Evolutionary conservation across 2,113 vertebrate genomes (phyloP), one percentile per base, ranked within the genome.

Genomic region (Gasterosteus aculeatus): DNA sequence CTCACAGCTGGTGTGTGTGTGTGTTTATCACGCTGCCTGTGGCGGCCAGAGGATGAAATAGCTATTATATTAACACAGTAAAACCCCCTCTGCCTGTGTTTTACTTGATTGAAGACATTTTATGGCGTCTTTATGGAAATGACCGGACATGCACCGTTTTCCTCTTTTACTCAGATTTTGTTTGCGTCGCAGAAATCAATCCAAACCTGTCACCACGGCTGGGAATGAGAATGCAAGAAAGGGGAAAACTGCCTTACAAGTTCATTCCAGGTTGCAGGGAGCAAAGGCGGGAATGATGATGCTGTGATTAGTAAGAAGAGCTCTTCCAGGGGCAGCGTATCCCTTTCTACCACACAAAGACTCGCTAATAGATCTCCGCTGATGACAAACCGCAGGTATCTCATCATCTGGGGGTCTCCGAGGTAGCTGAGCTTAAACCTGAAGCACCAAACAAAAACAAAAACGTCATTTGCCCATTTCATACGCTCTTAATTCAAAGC

Each of bases 31-130:
- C 56, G 33, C 53, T 64, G 54, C 59, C 56, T 71, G 56, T 75
- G 42, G 49, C 16, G 0, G 12, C 80, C 66, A 39, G n/a, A 44
- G 83, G 65, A 76, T 53, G 69, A 87, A 85, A 84, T 66, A 26
- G 29, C 75, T 79, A 84, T 78, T 82, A 82, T 31, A 63, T 75
- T 33, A 53, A 47, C 72, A 62, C 77, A 64, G 74, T 79, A 75
- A 85, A 87, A 84, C 60, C 0, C 35, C 72, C 60, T 71, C 56
- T 77, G 69, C 82, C 72, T 81, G 74, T 76, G 73, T 79, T 87
- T 87, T 81, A 87, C 85, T 77, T 87, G 90, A 87, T 79, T 78
- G 69, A 90, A 89, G 56, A 82, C 58, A 87, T 86, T 83, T 86
- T 74, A 86, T 77, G 42, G 72, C 39, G 10, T 29, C 80, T 88